Percentiles rank a stretch among this genome's conserved stretches.
Conservation (phyloP, 53 echinoderm and acorn worm species). For the Patiria pectinifera region DNA sequence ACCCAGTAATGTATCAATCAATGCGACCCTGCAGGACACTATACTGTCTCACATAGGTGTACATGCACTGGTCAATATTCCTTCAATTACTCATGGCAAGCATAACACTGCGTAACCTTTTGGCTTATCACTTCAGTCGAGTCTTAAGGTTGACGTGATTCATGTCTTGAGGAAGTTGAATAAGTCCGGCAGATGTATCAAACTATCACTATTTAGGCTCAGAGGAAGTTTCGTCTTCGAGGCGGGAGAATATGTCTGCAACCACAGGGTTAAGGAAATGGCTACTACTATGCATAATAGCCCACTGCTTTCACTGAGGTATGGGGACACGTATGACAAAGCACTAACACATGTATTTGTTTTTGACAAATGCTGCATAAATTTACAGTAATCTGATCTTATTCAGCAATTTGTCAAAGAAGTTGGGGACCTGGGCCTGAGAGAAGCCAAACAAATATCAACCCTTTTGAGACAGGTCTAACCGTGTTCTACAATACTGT, state of each 20-base stretch:
- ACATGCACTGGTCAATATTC: no score
- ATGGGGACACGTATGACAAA: neutral
- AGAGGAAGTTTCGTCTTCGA: constrained; percentile 59
- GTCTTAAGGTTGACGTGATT: constrained; percentile 26
- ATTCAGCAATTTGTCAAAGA: no score
- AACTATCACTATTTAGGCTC: constrained; percentile 37
- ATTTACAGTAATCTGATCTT: no score
- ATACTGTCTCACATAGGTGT: no score
- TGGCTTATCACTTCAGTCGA: neutral
- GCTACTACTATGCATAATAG: neutral
- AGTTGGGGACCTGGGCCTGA: no score
- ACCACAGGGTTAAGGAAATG: constrained; percentile 25
- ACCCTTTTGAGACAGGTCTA: no score
- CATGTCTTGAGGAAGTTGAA: constrained; percentile 49
- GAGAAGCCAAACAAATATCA: no score
- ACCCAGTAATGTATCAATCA: no score
- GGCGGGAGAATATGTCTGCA: constrained; percentile 21
- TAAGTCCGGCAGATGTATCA: constrained; percentile 33
- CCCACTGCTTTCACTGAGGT: neutral
- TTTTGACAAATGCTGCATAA: no score
- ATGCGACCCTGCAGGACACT: no score
- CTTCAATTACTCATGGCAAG: no score
- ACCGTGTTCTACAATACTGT: no score
- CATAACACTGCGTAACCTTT: neutral
- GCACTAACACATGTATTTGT: neutral